Conservation (phyloP, 2,797 vertebrate genomes). For the Buphagus erythrorhynchus region DNA sequence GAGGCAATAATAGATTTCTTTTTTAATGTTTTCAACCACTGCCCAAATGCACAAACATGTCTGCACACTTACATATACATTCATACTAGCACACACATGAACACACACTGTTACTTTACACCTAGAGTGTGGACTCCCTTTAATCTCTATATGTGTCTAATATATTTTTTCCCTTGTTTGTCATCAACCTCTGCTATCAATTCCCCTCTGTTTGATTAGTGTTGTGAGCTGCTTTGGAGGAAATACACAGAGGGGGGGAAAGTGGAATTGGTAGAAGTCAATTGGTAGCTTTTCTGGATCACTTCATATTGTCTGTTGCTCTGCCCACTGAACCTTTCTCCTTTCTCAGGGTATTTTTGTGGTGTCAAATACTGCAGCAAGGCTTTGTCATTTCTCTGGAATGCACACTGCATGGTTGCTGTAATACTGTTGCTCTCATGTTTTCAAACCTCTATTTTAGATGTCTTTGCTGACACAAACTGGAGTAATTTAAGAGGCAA, state of each 20-base stretch:
- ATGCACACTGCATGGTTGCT: not conserved
- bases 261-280: not conserved
- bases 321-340: not conserved
- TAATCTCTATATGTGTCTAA: not conserved
- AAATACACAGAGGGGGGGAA: fast-evolving
- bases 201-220: not conserved
- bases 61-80: fast-evolving
- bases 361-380: not conserved
- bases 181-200: not conserved
- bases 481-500: not conserved
- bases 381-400: conserved; percentile 9
- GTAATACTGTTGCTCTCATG: not conserved
- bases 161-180: not conserved
- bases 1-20: not conserved
- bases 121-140: not conserved
- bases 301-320: not conserved
- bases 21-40: not conserved
- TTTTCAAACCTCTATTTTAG: conserved; percentile 3
- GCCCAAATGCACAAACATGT: not conserved
- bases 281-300: not conserved
- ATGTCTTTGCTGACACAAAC: not conserved
- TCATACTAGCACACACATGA: not conserved
- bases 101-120: not conserved
- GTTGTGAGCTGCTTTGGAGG: not conserved
- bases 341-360: not conserved